A percentile compares a stretch with the other conserved stretches of the same genome.
Conservation (phyloP, 2,888 invertebrate species). For the Ophonus ardosiacus region DNA sequence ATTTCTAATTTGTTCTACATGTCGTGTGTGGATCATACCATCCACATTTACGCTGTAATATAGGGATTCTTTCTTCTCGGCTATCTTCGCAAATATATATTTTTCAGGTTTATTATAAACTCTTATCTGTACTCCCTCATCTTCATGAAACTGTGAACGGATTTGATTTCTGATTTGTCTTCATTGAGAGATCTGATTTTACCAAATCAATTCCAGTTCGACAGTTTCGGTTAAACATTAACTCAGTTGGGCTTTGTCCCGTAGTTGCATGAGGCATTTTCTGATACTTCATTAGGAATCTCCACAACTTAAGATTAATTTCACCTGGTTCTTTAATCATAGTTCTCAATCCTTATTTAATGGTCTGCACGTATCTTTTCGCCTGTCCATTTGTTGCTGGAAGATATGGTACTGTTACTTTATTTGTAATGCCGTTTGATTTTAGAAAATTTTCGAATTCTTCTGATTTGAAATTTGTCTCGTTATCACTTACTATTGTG, state of each 20-base stretch:
- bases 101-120: not conserved
- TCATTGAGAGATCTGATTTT: not conserved
- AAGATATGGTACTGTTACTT: constrained; percentile 66
- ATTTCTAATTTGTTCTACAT: not conserved
- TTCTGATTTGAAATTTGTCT: constrained; percentile 65
- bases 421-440: constrained; percentile 65
- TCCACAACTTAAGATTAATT: constrained; percentile 47
- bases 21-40: not conserved
- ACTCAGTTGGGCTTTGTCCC: constrained; percentile 62
- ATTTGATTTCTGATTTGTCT: not conserved
- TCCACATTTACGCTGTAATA: not conserved
- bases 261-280: constrained; percentile 57
- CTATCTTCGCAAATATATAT: not conserved
- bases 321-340: constrained; percentile 45
- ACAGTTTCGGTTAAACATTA: constrained; percentile 59
- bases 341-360: constrained; percentile 62
- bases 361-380: constrained; percentile 66
- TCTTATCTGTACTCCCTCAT: not conserved
- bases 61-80: not conserved
- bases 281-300: constrained; percentile 64
- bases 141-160: not conserved
- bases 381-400: constrained; percentile 67
- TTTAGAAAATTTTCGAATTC: constrained; percentile 66
- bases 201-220: constrained; percentile 41
- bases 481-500: constrained; percentile 66